These are phyloP conservation scores for Cantharis nigra DNA, from an alignment of 2,888 invertebrate species.

Conservation along the genomic window DNA sequence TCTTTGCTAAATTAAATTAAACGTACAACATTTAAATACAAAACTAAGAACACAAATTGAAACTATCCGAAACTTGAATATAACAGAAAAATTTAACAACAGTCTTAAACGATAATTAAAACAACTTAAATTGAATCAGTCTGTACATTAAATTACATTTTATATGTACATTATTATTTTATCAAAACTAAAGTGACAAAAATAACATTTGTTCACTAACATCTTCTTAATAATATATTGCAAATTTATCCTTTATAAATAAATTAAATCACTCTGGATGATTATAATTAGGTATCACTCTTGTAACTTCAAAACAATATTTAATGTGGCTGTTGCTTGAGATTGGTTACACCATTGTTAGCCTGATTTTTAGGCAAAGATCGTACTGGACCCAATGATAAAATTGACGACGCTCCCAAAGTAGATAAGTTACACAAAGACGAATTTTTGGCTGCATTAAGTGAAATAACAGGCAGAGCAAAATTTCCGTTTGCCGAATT, in stretches of 20 bases:
- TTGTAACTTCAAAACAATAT: background rate
- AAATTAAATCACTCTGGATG: background rate
- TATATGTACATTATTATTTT: background rate
- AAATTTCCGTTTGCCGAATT: slow-evolving; percentile 65
- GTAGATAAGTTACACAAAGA: slow-evolving; percentile 59
- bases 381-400: slow-evolving; percentile 73
- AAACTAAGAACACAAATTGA: background rate
- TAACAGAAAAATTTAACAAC: background rate
- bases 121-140: background rate
- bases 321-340: background rate
- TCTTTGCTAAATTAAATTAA: background rate
- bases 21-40: background rate
- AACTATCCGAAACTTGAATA: background rate
- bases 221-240: background rate
- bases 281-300: background rate
- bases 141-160: background rate
- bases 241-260: background rate
- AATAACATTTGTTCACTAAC: background rate
- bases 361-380: slow-evolving; percentile 39
- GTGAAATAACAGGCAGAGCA: slow-evolving; percentile 69
- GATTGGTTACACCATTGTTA: background rate
- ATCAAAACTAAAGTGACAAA: background rate
- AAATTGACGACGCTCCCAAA: slow-evolving; percentile 70
- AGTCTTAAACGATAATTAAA: background rate
- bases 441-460: slow-evolving; percentile 67